Percentiles rank a stretch among this genome's conserved stretches.
Evolutionary conservation across 2,888 invertebrate species (phyloP).

Genomic region (Teinopalpus imperialis): DNA sequence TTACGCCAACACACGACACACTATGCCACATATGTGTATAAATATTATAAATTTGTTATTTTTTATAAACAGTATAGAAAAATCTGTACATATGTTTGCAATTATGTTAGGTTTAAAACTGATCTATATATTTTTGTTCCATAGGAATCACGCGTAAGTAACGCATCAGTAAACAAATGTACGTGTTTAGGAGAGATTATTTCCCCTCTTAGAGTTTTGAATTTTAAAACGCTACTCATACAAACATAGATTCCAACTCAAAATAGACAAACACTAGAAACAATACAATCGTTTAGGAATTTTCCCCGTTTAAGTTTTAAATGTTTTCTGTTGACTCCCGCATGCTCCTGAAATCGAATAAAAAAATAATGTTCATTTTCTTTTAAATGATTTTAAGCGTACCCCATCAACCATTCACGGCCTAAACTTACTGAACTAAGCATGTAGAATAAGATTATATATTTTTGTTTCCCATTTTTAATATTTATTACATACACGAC

Average conservation of each 20-base stretch:
- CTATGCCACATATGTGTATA: too few relatives aligned
- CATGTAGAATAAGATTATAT: constrained; percentile 7
- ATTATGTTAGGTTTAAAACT: constrained; percentile 47
- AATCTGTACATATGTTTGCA: too few relatives aligned
- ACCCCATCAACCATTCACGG: constrained; percentile 6
- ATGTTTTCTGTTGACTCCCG: constrained; percentile 51
- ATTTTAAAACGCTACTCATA: constrained; percentile 36
- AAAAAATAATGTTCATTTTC: constrained; percentile 18
- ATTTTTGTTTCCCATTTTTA: constrained; percentile 7
- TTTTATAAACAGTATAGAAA: too few relatives aligned
- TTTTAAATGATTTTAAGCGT: constrained; percentile 11
- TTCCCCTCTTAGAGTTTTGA: constrained; percentile 59
- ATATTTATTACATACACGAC: constrained; percentile 28
- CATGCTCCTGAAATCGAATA: constrained; percentile 43
- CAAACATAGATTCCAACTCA: constrained; percentile 25
- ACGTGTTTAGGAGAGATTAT: constrained; percentile 60
- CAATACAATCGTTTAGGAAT: constrained; percentile 16
- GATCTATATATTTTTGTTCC: constrained; percentile 73
- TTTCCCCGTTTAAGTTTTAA: constrained; percentile 24
- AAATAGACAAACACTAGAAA: constrained; percentile 23
- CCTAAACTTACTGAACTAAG: constrained; percentile 11
- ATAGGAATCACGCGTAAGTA: constrained; percentile 83
- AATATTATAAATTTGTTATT: too few relatives aligned
- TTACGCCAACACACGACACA: too few relatives aligned
- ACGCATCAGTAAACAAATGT: constrained; percentile 51